These are phyloP conservation scores for Megalops cyprinoides DNA, from an alignment of 2,797 vertebrate genomes.

Conservation along the genomic window DNA sequence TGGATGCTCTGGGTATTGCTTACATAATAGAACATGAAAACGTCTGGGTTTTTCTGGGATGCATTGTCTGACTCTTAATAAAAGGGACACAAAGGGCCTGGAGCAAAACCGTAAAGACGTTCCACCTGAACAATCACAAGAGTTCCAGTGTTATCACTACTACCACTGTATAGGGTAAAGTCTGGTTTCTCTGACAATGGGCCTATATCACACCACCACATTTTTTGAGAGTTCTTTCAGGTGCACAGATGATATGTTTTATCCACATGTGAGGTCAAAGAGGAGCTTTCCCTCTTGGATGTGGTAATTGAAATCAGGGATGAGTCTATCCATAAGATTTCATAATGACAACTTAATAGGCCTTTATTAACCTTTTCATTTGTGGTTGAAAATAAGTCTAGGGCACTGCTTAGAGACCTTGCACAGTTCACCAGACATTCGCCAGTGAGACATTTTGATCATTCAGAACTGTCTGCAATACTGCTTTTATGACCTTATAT, in stretches of 20 bases:
- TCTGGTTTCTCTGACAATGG: background rate
- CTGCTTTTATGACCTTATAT: conserved; percentile 21
- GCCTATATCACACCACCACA: background rate
- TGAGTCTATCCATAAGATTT: background rate
- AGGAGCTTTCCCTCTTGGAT: background rate
- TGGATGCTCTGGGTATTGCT: background rate
- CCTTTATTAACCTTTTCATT: background rate
- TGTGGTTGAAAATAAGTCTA: background rate
- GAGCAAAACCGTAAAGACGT: too few relatives aligned
- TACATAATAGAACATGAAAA: background rate
- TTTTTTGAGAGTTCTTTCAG: background rate
- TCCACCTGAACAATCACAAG: background rate
- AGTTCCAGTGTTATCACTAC: background rate
- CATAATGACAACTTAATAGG: background rate
- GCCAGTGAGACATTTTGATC: background rate
- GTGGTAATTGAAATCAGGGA: background rate
- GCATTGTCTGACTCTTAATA: background rate
- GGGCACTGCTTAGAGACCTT: background rate
- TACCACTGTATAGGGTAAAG: background rate
- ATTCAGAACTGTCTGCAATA: background rate
- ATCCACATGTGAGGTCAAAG: background rate
- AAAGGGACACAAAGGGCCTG: background rate
- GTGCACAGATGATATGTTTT: background rate
- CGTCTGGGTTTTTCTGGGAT: background rate
- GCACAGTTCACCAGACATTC: background rate